Base-by-base conservation (phyloP, 1,140 invertebrate genomes). In the Leptinotarsa undecemlineata region DNA sequence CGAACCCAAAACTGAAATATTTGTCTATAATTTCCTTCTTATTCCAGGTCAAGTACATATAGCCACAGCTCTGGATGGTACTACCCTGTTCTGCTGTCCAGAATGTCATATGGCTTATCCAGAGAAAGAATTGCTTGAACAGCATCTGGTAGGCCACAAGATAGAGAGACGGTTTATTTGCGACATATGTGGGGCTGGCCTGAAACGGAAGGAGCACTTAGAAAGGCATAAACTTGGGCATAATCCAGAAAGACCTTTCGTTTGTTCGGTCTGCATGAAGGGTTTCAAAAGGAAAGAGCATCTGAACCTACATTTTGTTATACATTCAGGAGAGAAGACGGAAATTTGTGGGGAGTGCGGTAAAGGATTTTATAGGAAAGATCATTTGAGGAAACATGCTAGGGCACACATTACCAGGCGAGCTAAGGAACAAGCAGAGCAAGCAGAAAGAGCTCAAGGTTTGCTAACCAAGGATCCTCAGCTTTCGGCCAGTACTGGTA, bases 261-360 rank as follows among this genome's bases (percentile, higher is more conserved):
- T 92, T 15, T 94, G 93, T 85, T 88, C 89, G 19, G 90, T 93
- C 14, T 94, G 92, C 82, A 88, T 90, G 84, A 94, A 94, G 83
- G 86, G 91, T 90, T 94, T 94, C 85, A 94, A 94, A 84, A 86
- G 92, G 64, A 92, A 93, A 85, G 93, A 94, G 80, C 93, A 94
- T 81, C 85, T 94, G 71, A 93, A 93, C 84, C 86, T 93, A 60
- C 92, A 94, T 85, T 91, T 91, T 77, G 92, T 94, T 70, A 94
- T 94, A 81, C 92, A 94, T 84, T 93, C 92, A 4, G 92, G 92
- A 20, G 91, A 94, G 79, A 95, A 95, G 84, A 93, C 92, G 2
- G 92, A 94, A 83, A 89, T 86, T 26, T 86, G 85, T 71, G 78
- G 77, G 1, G 90, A 92, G 76, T 92, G 91, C 79, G 90, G 91